phyloP scores from a whole-genome alignment of 2,113 vertebrate species.

The Alethe diademata region DNA sequence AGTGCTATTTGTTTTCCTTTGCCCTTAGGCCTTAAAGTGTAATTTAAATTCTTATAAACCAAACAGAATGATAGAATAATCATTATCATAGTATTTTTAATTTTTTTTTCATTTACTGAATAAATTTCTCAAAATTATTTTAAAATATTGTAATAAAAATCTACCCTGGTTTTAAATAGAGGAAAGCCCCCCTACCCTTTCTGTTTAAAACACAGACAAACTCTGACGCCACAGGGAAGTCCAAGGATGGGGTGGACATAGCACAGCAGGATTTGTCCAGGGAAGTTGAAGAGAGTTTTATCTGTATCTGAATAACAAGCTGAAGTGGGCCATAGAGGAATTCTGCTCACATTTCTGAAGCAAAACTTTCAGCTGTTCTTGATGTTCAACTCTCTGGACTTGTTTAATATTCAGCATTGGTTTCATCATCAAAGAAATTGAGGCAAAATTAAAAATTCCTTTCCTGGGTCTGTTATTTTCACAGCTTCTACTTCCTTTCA shows the following conservation, averaged over 20 bases:
- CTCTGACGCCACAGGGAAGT: not conserved
- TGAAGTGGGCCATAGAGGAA: not conserved
- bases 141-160: not conserved
- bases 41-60: constrained; percentile 11
- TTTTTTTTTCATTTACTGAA: not conserved
- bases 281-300: not conserved
- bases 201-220: not conserved
- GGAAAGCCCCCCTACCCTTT: not conserved
- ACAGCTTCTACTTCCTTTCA: constrained; percentile 63
- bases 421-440: constrained; percentile 69
- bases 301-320: not conserved
- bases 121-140: not conserved
- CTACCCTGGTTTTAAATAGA: not conserved
- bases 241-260: not conserved
- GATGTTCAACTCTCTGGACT: constrained; percentile 34
- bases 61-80: not conserved
- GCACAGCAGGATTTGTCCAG: not conserved
- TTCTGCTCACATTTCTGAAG: constrained; percentile 43
- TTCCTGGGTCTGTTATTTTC: constrained; percentile 67
- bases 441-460: constrained; percentile 68
- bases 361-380: constrained; percentile 48
- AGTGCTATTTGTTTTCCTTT: constrained; percentile 23
- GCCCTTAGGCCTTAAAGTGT: constrained; percentile 1
- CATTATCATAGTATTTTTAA: not conserved
- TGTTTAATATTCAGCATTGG: constrained; percentile 57